Conservation (phyloP, 2,888 invertebrate genomes). For the Nipponacmea schrenckii region DNA sequence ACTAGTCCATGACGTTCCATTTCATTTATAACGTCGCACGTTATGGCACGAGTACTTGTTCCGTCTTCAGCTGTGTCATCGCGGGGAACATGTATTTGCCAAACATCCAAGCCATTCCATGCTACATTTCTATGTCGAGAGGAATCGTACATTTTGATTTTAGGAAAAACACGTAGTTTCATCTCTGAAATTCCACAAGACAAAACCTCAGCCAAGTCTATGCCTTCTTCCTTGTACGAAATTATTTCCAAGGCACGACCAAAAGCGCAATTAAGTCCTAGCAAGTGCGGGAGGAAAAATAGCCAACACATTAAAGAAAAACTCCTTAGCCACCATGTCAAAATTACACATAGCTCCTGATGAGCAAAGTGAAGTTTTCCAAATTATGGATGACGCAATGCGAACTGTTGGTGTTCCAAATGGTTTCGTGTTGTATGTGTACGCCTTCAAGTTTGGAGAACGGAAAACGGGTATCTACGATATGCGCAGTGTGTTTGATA, state of each 20-base stretch:
- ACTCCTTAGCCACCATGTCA: not conserved
- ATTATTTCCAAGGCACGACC: not conserved
- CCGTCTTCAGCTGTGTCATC: not conserved
- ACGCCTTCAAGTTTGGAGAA: not conserved
- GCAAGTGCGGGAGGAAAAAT: not conserved
- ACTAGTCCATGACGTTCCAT: not conserved
- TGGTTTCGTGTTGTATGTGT: not conserved
- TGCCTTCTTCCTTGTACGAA: not conserved
- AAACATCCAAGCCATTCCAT: not conserved
- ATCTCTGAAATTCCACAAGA: not conserved
- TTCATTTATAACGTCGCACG: not conserved
- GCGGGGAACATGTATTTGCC: not conserved
- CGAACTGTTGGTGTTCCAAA: not conserved
- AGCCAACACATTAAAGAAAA: not conserved
- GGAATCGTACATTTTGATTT: not conserved
- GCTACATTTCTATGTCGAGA: not conserved
- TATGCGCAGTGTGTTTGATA: not conserved
- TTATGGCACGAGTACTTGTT: not conserved
- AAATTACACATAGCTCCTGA: not conserved
- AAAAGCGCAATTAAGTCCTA: not conserved
- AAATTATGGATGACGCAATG: not conserved
- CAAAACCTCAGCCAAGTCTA: constrained; percentile 1
- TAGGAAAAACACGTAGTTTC: too few relatives aligned
- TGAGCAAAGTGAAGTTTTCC: not conserved
- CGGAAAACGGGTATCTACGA: not conserved